phyloP scores from a whole-genome alignment of 2,888 invertebrate species.

The Leucophora obtusa region DNA sequence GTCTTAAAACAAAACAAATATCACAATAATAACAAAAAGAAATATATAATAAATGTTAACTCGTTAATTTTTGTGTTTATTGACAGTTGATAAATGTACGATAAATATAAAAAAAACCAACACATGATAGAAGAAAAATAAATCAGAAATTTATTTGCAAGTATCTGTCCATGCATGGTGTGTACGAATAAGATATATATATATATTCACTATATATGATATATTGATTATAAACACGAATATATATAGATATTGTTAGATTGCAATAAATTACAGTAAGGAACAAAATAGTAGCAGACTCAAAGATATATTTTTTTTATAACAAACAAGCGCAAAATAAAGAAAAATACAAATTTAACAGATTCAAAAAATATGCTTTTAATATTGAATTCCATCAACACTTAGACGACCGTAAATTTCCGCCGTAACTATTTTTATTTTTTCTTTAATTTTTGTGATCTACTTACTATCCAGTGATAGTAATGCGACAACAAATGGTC shows the following conservation, averaged over 20 bases:
- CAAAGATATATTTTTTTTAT: too few species aligned
- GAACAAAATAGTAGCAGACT: neutral
- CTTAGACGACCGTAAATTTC: too few species aligned
- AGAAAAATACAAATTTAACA: too few species aligned
- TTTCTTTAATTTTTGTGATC: too few species aligned
- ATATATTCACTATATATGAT: too few species aligned
- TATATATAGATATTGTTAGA: constrained; percentile 2
- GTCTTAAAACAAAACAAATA: neutral
- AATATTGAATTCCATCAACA: too few species aligned
- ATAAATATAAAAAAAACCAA: constrained; percentile 13
- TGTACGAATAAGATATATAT: constrained; percentile 15
- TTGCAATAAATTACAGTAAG: neutral
- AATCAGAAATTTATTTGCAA: neutral
- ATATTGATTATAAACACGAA: constrained; percentile 30
- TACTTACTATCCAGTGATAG: too few species aligned
- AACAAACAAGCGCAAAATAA: too few species aligned
- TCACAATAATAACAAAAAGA: neutral
- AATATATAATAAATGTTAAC: constrained; percentile 14
- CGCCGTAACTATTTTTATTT: too few species aligned
- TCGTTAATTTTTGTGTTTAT: constrained; percentile 48
- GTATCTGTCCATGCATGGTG: neutral
- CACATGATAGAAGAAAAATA: constrained; percentile 18
- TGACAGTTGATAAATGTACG: constrained; percentile 45
- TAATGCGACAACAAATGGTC: too few species aligned
- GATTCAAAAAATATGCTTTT: too few species aligned